These are phyloP conservation scores for Drosophila sechellia DNA, from an alignment of 1,140 invertebrate genomes.

Conservation along the genomic window DNA sequence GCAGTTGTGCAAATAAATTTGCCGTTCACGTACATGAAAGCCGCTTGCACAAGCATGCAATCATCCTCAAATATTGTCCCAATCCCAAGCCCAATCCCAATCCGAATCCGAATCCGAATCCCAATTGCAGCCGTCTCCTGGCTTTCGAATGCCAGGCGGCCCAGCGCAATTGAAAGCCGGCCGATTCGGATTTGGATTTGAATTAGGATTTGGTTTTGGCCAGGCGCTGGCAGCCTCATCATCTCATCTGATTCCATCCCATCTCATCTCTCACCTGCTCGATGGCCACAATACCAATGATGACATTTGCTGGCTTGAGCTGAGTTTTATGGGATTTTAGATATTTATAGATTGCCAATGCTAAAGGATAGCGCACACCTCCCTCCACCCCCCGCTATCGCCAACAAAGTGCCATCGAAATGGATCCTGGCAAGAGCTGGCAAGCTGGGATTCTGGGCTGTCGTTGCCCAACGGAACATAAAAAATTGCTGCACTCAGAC, in stretches of 20 bases:
- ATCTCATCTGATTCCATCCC: neutral
- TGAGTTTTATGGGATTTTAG: slow-evolving; percentile 77
- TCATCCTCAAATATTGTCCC: slow-evolving; percentile 81
- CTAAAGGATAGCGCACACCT: neutral
- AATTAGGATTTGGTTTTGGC: neutral
- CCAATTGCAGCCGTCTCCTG: slow-evolving; percentile 25
- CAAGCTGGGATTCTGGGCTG: slow-evolving; percentile 11
- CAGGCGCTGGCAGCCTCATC: neutral
- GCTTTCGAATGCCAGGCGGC: slow-evolving; percentile 6
- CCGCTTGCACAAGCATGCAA: slow-evolving; percentile 78
- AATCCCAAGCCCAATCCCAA: slow-evolving; percentile 54
- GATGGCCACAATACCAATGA: slow-evolving; percentile 42
- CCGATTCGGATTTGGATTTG: slow-evolving; percentile 10
- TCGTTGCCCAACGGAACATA: slow-evolving; percentile 56
- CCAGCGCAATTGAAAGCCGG: slow-evolving; percentile 10
- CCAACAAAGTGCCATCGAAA: slow-evolving; percentile 39
- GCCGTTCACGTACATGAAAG: slow-evolving; percentile 78
- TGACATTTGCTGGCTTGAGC: slow-evolving; percentile 55
- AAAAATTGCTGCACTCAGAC: slow-evolving; percentile 68
- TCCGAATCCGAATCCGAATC: slow-evolving; percentile 17
- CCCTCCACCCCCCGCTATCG: no score
- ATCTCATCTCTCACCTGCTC: slow-evolving; percentile 6
- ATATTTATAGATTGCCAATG: slow-evolving; percentile 77
- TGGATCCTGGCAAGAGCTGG: slow-evolving; percentile 17
- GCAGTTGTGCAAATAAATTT: slow-evolving; percentile 79